These are phyloP conservation scores for Cotesia congregata DNA, from an alignment of 2,888 invertebrate species.

Conservation along the genomic window DNA sequence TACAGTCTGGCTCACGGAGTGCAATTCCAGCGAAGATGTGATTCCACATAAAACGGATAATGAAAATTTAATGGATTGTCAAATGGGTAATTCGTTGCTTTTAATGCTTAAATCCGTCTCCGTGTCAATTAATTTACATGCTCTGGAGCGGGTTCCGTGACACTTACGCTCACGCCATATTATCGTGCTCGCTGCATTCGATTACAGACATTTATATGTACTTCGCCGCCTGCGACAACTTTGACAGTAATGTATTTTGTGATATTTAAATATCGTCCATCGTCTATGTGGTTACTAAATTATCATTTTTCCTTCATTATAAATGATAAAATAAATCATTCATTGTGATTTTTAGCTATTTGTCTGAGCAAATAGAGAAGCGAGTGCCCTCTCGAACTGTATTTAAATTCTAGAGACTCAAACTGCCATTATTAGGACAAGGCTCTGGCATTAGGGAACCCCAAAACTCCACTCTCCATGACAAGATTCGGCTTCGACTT, in stretches of 20 bases:
- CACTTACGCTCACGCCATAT: background rate
- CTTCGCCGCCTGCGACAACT: background rate
- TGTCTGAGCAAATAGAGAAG: background rate
- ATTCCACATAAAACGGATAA: conserved; percentile 2
- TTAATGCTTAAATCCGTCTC: conserved; percentile 15
- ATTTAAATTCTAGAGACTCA: no score
- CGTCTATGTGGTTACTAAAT: no score
- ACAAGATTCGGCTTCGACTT: conserved; percentile 15
- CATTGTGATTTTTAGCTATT: background rate
- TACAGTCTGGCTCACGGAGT: background rate
- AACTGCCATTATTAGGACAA: no score
- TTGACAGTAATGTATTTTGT: background rate
- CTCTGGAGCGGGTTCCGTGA: background rate
- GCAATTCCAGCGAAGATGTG: background rate
- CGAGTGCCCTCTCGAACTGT: background rate
- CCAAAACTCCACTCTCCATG: background rate
- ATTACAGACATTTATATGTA: background rate
- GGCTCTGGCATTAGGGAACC: no score
- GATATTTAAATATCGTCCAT: background rate
- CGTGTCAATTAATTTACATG: conserved; percentile 13
- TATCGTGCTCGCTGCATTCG: background rate
- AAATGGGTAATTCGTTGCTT: conserved; percentile 3
- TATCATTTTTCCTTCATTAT: background rate
- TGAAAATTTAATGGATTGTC: conserved; percentile 17
- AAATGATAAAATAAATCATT: background rate